A percentile compares a stretch with the other conserved stretches of the same genome.
Conservation (phyloP, 1,140 invertebrate genomes). For the Penaeus japonicus region DNA sequence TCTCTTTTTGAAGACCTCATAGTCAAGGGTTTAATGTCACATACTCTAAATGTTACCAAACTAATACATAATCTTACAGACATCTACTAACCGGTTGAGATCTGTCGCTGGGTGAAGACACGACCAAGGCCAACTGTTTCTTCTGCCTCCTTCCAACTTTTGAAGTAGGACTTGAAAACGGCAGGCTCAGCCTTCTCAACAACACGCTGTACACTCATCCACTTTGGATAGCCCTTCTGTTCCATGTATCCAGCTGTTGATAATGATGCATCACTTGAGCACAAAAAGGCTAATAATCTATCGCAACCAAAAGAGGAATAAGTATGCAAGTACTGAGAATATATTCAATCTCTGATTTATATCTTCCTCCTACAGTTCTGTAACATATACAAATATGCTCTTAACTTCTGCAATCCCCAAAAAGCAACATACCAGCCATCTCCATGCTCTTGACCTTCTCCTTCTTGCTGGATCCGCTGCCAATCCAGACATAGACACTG, state of each 20-base stretch:
- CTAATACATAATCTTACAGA: background rate
- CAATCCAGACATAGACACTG: constrained; percentile 88
- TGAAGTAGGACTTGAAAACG: constrained; percentile 81
- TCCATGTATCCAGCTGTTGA: constrained; percentile 67
- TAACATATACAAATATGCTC: no score
- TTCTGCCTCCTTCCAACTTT: constrained; percentile 74
- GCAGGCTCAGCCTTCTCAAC: constrained; percentile 78
- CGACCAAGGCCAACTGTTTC: constrained; percentile 66
- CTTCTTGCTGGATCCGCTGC: constrained; percentile 76
- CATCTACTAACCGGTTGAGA: constrained; percentile 60
- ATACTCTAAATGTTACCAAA: no score
- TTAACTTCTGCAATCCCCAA: background rate
- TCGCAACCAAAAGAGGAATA: no score
- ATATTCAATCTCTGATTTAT: no score
- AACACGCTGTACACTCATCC: constrained; percentile 78
- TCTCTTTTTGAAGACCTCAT: no score
- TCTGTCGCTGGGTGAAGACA: constrained; percentile 62
- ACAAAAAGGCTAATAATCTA: no score
- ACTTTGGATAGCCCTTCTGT: constrained; percentile 78
- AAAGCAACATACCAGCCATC: constrained; percentile 71
- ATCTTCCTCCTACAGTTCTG: no score
- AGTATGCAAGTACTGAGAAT: no score
- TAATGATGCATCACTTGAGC: background rate
- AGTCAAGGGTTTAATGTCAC: no score
- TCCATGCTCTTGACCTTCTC: constrained; percentile 82